Conservation (phyloP, 2,888 invertebrate species). For the Pinctada fucata region DNA sequence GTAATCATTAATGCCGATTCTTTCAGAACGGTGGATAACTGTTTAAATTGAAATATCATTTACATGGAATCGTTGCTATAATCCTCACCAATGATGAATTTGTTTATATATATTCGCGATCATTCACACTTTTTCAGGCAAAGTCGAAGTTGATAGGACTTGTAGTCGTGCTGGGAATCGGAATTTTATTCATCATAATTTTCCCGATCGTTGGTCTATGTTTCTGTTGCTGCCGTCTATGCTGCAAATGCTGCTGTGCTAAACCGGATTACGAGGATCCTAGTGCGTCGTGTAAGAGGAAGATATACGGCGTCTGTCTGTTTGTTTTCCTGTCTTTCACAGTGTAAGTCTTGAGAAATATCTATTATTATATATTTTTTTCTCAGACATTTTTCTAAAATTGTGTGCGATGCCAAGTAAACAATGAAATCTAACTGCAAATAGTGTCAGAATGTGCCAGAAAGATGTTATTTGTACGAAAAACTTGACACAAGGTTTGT, state of each 20-base stretch:
- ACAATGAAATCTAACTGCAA: too few species aligned
- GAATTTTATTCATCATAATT: constrained; percentile 62
- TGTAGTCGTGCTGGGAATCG: constrained; percentile 48
- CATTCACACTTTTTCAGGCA: neutral
- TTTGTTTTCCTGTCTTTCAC: constrained; percentile 52
- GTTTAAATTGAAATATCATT: too few species aligned
- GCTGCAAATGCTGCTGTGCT: constrained; percentile 69
- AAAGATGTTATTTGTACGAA: too few species aligned
- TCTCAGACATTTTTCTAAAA: too few species aligned
- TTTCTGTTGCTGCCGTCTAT: constrained; percentile 68
- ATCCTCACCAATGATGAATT: too few species aligned
- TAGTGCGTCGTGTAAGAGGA: constrained; percentile 45
- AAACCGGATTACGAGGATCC: constrained; percentile 45
- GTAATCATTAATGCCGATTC: too few species aligned
- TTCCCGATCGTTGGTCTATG: constrained; percentile 67
- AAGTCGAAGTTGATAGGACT: neutral
- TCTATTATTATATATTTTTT: neutral
- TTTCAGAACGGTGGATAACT: too few species aligned
- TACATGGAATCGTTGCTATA: too few species aligned
- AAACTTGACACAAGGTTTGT: too few species aligned
- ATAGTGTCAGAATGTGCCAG: too few species aligned
- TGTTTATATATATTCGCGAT: too few species aligned
- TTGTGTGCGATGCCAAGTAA: too few species aligned
- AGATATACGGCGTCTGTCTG: constrained; percentile 50
- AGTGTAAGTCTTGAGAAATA: constrained; percentile 46